Percentiles rank a stretch among this genome's conserved stretches.
phyloP scores from a whole-genome alignment of 2,797 vertebrate genomes.

The Pseudopleuronectes americanus region DNA sequence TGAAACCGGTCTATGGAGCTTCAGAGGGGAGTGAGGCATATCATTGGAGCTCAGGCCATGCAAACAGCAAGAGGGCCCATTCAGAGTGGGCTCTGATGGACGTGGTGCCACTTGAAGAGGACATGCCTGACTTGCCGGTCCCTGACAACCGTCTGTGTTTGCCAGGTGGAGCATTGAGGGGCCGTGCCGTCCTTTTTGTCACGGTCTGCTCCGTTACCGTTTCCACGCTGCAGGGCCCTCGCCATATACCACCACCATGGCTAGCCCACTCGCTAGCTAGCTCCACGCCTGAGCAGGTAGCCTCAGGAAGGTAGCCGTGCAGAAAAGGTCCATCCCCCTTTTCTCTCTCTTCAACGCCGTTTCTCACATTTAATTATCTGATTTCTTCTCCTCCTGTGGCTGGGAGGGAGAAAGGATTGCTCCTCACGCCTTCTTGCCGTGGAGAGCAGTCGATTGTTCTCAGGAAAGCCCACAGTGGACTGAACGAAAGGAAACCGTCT shows the following conservation, averaged over 20 bases:
- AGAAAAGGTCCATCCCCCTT: conserved; percentile 85
- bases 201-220: conserved; percentile 78
- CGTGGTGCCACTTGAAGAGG: conserved; percentile 88
- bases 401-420: conserved; percentile 90
- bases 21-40: conserved; percentile 86
- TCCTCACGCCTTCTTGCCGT: conserved; percentile 84
- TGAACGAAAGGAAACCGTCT: conserved; percentile 83
- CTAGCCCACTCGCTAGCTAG: conserved; percentile 71
- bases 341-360: conserved; percentile 80
- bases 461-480: conserved; percentile 87
- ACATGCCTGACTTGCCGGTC: conserved; percentile 92
- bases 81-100: conserved; percentile 84
- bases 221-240: conserved; percentile 78
- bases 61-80: conserved; percentile 83
- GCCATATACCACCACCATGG: conserved; percentile 73
- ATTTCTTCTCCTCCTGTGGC: conserved; percentile 88
- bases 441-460: conserved; percentile 87
- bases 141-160: conserved; percentile 93
- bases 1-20: conserved; percentile 84
- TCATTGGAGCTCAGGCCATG: conserved; percentile 84
- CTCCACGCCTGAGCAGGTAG: conserved; percentile 84
- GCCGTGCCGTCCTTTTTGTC: conserved; percentile 88
- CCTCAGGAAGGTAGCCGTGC: conserved; percentile 90
- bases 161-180: conserved; percentile 89
- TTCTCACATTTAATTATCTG: conserved; percentile 99